These are phyloP conservation scores for Noctua comes DNA, from an alignment of 2,888 invertebrate species.

Conservation along the genomic window DNA sequence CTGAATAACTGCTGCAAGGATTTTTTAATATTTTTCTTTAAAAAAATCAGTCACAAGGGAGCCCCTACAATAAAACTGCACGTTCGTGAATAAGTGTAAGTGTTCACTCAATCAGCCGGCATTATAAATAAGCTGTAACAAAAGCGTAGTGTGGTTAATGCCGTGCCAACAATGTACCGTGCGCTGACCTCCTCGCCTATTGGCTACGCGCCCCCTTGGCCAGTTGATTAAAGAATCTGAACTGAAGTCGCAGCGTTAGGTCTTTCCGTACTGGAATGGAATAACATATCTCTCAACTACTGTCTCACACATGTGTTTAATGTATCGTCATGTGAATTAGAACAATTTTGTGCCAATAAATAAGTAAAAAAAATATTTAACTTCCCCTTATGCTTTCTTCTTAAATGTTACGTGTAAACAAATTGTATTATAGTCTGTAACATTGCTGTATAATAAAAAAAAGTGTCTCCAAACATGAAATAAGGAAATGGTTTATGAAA, in stretches of 20 bases:
- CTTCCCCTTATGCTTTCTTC: not conserved
- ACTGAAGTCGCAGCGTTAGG: slow-evolving; percentile 98
- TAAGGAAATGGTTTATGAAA: slow-evolving; percentile 13
- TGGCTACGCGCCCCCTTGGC: slow-evolving; percentile 97
- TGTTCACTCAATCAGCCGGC: slow-evolving; percentile 77
- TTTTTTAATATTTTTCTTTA: not conserved
- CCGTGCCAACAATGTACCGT: slow-evolving; percentile 85
- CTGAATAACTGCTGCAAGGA: not conserved
- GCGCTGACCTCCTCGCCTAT: slow-evolving; percentile 90
- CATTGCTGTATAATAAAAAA: not conserved
- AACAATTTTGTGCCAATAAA: slow-evolving; percentile 57
- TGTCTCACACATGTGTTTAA: slow-evolving; percentile 71
- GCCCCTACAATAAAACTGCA: slow-evolving; percentile 80
- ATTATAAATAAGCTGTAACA: slow-evolving; percentile 81
- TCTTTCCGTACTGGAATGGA: slow-evolving; percentile 98
- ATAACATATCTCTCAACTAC: slow-evolving; percentile 86
- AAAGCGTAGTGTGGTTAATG: slow-evolving; percentile 88
- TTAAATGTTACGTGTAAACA: not conserved
- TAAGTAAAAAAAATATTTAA: not conserved
- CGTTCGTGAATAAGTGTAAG: slow-evolving; percentile 77
- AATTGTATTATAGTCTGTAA: not conserved
- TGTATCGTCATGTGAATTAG: slow-evolving; percentile 64
- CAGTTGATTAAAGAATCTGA: slow-evolving; percentile 98
- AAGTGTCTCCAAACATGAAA: slow-evolving; percentile 5
- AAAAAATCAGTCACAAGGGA: no score